These are phyloP conservation scores for Atta cephalotes DNA, from an alignment of 1,140 invertebrate genomes.

Conservation along the genomic window DNA sequence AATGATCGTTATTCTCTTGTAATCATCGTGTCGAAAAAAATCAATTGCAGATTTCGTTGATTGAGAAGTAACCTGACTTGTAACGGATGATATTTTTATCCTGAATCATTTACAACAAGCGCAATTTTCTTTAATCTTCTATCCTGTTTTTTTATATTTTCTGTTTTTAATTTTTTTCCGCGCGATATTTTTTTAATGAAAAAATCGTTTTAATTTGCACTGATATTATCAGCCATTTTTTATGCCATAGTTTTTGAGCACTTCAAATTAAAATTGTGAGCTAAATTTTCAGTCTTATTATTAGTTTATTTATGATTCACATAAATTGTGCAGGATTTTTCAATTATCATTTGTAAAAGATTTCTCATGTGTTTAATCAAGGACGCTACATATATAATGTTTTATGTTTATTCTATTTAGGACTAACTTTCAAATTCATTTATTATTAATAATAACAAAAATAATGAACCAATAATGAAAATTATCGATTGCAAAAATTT, in stretches of 20 bases:
- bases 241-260: neutral
- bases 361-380: neutral
- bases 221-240: neutral
- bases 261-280: neutral
- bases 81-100: neutral
- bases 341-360: neutral
- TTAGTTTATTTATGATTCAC: neutral
- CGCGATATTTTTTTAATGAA: neutral
- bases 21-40: neutral
- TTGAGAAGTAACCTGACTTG: neutral
- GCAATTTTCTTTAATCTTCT: neutral
- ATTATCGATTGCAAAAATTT: neutral
- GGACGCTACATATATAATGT: neutral
- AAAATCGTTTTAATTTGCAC: neutral
- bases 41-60: neutral
- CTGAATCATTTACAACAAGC: neutral
- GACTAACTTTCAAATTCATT: neutral
- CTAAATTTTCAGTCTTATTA: neutral
- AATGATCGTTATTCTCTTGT: neutral
- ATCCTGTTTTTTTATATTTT: neutral
- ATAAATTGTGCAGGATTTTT: neutral
- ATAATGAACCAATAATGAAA: neutral
- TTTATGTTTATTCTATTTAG: neutral
- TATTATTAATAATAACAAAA: neutral
- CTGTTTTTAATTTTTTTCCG: neutral